Evolutionary conservation across 2,888 invertebrate species (phyloP).

Genomic region (Rhamnusium bicolor): DNA sequence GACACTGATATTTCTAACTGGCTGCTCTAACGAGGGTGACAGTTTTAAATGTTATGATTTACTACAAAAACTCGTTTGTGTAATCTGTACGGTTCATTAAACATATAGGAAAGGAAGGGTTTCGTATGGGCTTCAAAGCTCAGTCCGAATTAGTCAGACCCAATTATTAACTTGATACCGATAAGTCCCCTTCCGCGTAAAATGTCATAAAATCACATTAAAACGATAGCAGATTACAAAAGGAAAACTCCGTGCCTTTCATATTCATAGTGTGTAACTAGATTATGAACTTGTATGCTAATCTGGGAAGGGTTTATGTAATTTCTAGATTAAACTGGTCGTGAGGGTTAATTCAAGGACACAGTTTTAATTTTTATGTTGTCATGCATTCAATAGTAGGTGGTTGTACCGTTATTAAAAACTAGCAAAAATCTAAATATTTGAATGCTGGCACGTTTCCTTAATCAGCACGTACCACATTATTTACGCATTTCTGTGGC

Average conservation of each 20-base stretch:
- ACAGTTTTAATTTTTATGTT: too few relatives aligned
- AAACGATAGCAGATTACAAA: neutral
- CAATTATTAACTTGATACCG: neutral
- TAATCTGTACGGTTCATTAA: neutral
- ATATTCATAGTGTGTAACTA: neutral
- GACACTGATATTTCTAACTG: neutral
- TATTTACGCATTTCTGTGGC: too few relatives aligned
- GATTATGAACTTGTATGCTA: neutral
- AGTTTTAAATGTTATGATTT: neutral
- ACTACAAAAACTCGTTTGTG: neutral
- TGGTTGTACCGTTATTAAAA: too few relatives aligned
- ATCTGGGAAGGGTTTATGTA: neutral
- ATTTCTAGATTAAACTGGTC: neutral
- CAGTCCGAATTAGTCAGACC: neutral
- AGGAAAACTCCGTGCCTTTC: neutral
- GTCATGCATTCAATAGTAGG: too few relatives aligned
- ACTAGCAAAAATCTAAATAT: too few relatives aligned
- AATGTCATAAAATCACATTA: neutral
- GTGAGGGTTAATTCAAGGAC: too few relatives aligned
- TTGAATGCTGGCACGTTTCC: too few relatives aligned
- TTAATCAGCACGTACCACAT: too few relatives aligned
- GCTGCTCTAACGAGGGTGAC: neutral
- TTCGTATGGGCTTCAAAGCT: neutral
- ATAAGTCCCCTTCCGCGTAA: neutral
- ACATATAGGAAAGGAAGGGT: neutral